phyloP scores from a whole-genome alignment of 2,888 invertebrate genomes.

The Caenorhabditis afra region DNA sequence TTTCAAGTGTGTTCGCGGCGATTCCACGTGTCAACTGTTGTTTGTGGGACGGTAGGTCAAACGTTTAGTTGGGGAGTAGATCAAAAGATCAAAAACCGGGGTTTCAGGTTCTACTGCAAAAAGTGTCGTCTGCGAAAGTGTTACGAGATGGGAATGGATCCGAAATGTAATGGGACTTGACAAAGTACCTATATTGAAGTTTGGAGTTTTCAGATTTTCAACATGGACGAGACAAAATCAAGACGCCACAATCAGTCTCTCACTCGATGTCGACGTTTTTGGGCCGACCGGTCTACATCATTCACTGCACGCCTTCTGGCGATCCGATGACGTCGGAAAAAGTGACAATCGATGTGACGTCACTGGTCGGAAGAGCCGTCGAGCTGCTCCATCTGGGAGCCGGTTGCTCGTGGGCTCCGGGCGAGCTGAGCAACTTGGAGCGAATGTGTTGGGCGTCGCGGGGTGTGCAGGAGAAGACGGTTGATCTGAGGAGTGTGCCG shows the following conservation, averaged over 20 bases:
- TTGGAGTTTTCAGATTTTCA: slow-evolving; percentile 28
- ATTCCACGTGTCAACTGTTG: slow-evolving; percentile 10
- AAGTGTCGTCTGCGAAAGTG: slow-evolving; percentile 30
- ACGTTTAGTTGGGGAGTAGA: too few relatives aligned
- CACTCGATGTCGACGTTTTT: slow-evolving; percentile 23
- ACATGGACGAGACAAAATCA: slow-evolving; percentile 36
- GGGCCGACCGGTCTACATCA: slow-evolving; percentile 33
- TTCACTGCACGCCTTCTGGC: slow-evolving; percentile 15
- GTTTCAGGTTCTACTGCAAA: slow-evolving; percentile 29
- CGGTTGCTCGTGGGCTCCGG: background rate
- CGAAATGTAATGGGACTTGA: slow-evolving; percentile 9
- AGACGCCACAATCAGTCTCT: slow-evolving; percentile 12
- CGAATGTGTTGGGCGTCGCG: slow-evolving; percentile 15
- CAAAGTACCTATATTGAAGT: background rate
- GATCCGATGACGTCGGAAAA: background rate
- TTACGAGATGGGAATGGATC: slow-evolving; percentile 24
- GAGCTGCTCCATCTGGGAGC: slow-evolving; percentile 9
- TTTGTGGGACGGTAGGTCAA: slow-evolving; percentile 20
- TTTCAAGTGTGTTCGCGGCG: slow-evolving; percentile 27
- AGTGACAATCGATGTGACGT: slow-evolving; percentile 26
- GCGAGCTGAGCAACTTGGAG: slow-evolving; percentile 19
- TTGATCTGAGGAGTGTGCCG: background rate
- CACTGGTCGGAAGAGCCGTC: slow-evolving; percentile 21
- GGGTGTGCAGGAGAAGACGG: background rate
- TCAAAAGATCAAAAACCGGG: background rate